A percentile compares a stretch with the other conserved stretches of the same genome.
phyloP scores from a whole-genome alignment of 2,797 vertebrate genomes.

The Cyclura pinguis region DNA sequence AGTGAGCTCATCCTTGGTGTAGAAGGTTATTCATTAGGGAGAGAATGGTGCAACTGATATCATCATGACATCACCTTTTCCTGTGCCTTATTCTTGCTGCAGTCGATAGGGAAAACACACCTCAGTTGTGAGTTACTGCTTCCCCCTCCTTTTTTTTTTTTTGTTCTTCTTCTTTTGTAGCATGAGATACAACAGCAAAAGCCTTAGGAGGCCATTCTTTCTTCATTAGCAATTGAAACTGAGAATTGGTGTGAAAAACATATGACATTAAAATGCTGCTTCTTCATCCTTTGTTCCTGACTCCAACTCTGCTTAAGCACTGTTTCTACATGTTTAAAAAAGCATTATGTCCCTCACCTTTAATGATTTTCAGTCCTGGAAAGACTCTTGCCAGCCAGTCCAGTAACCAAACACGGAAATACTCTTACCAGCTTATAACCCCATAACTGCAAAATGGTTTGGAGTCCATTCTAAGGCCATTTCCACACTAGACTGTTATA shows the following conservation, averaged over 20 bases:
- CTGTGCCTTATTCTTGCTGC: slow-evolving; percentile 87
- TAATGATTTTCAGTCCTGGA: background rate
- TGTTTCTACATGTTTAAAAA: slow-evolving; percentile 3
- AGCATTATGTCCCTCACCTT: background rate
- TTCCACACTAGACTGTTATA: too few relatives aligned
- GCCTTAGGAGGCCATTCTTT: slow-evolving; percentile 37
- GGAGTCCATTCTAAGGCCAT: background rate
- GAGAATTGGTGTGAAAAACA: slow-evolving; percentile 25
- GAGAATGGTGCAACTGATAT: slow-evolving; percentile 92
- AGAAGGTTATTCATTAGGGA: slow-evolving; percentile 85
- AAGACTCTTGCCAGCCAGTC: background rate
- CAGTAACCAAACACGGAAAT: background rate
- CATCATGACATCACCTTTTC: slow-evolving; percentile 94
- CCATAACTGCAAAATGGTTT: background rate
- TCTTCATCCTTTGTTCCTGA: background rate
- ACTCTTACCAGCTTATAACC: background rate
- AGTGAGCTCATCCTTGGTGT: slow-evolving; percentile 91
- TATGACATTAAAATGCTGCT: background rate
- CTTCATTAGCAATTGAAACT: slow-evolving; percentile 24
- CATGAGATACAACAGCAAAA: slow-evolving; percentile 3
- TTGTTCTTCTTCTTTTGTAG: slow-evolving; percentile 60
- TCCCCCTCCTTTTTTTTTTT: background rate
- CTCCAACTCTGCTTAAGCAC: background rate
- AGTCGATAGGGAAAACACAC: slow-evolving; percentile 83
- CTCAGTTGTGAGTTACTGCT: slow-evolving; percentile 52